A percentile compares a stretch with the other conserved stretches of the same genome.
Conservation (phyloP, 1,140 invertebrate genomes). For the Zaprionus vittiger region DNA sequence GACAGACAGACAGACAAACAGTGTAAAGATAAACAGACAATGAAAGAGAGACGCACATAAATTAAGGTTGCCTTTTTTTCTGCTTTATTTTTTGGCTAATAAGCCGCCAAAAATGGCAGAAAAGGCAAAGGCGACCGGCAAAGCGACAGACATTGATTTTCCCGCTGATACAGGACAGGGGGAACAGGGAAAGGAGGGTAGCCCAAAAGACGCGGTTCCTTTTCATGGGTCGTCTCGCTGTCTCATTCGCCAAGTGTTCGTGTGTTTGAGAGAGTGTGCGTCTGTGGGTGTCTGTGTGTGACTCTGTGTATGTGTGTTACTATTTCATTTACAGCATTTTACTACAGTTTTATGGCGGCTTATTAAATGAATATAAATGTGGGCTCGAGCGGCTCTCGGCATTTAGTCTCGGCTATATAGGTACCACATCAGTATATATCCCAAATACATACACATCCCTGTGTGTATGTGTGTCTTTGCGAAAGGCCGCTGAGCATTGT, state of each 20-base stretch:
- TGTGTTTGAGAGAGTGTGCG: constrained; percentile 35
- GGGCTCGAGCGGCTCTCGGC: constrained; percentile 37
- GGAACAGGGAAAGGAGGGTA: constrained; percentile 6
- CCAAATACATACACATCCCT: not conserved
- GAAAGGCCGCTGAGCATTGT: not conserved
- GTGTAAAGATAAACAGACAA: constrained; percentile 36
- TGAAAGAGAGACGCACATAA: constrained; percentile 25
- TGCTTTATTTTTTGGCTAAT: constrained; percentile 46
- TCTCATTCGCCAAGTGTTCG: constrained; percentile 9
- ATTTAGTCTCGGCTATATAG: constrained; percentile 29
- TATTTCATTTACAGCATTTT: constrained; percentile 80
- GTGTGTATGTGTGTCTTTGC: constrained; percentile 7
- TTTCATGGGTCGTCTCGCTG: constrained; percentile 66
- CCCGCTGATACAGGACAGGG: constrained; percentile 9
- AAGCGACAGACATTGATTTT: constrained; percentile 66
- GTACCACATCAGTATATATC: constrained; percentile 11
- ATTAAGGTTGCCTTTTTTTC: constrained; percentile 39
- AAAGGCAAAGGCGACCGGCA: constrained; percentile 39
- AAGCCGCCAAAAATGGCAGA: constrained; percentile 54
- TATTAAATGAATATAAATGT: constrained; percentile 78
- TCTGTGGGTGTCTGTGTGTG: constrained; percentile 19
- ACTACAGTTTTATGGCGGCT: constrained; percentile 79
- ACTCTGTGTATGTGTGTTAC: constrained; percentile 49
- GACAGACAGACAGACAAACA: constrained; percentile 14
- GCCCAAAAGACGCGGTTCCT: constrained; percentile 44